A percentile compares a stretch with the other conserved stretches of the same genome.
These are phyloP conservation scores for Rhabdomys dilectus DNA, from an alignment of 2,113 vertebrate species.

Conservation along the genomic window DNA sequence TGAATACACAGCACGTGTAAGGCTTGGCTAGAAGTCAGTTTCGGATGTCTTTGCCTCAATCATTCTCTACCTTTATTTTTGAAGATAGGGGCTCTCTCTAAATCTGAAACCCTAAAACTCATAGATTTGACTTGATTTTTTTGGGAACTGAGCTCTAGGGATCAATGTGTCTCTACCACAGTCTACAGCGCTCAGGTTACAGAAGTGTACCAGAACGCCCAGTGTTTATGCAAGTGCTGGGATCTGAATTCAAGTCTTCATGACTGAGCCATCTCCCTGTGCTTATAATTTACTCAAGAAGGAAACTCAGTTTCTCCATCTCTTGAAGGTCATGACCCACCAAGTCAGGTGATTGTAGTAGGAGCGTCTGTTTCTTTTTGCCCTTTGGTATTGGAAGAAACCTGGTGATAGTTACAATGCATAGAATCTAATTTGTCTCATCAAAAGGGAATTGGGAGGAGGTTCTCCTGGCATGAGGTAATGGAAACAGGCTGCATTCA, in stretches of 20 bases:
- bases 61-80: not conserved
- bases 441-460: not conserved
- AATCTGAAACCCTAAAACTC: not conserved
- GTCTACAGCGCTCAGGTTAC: not conserved
- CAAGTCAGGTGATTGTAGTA: not conserved
- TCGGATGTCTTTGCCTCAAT: not conserved
- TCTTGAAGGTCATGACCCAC: not conserved
- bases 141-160: not conserved
- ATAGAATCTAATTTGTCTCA: conserved; percentile 1
- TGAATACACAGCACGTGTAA: not conserved
- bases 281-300: not conserved
- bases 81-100: not conserved
- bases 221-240: not conserved
- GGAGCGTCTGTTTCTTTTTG: not conserved
- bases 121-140: not conserved
- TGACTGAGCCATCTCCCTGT: not conserved
- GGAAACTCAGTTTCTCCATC: not conserved
- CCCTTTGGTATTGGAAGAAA: not conserved
- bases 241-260: not conserved
- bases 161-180: not conserved
- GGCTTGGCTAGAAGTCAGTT: not conserved
- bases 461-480: not conserved
- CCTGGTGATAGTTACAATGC: not conserved
- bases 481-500: not conserved
- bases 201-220: not conserved